Evolutionary conservation across 2,888 invertebrate genomes (phyloP).

Genomic region (Erpobdella octoculata): DNA sequence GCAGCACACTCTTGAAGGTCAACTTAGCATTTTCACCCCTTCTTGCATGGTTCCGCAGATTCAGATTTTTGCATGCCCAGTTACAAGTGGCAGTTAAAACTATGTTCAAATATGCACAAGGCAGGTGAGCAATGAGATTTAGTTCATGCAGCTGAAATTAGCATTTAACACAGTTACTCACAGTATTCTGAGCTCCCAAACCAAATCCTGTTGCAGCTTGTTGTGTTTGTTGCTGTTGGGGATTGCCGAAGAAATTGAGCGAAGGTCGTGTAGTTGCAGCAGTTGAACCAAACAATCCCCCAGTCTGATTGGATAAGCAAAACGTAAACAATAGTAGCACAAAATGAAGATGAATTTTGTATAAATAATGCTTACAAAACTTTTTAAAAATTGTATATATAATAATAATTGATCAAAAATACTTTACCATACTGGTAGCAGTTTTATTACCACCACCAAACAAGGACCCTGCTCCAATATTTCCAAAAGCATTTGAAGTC

Average conservation of each 20-base stretch:
- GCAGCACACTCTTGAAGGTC: too few relatives aligned
- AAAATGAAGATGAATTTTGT: background rate
- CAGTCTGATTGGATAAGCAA: background rate
- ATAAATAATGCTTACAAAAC: background rate
- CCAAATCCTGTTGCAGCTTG: conserved; percentile 35
- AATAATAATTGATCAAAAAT: background rate
- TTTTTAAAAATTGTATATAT: too few relatives aligned
- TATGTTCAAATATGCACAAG: too few relatives aligned
- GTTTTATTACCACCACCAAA: conserved; percentile 24
- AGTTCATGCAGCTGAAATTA: too few relatives aligned
- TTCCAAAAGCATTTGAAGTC: conserved; percentile 42
- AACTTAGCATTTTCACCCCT: too few relatives aligned
- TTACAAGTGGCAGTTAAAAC: too few relatives aligned
- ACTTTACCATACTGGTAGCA: background rate
- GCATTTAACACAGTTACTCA: too few relatives aligned
- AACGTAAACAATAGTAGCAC: background rate
- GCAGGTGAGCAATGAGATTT: too few relatives aligned
- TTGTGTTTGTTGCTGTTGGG: background rate
- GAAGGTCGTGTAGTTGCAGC: conserved; percentile 25
- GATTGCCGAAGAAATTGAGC: conserved; percentile 18
- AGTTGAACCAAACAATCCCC: conserved; percentile 31
- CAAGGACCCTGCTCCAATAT: conserved; percentile 26
- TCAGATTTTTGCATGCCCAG: too few relatives aligned
- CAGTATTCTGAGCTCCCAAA: background rate
- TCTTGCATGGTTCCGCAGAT: too few relatives aligned